Evolutionary conservation across 2,113 vertebrate species (phyloP).

Genomic region (Phycodurus eques): DNA sequence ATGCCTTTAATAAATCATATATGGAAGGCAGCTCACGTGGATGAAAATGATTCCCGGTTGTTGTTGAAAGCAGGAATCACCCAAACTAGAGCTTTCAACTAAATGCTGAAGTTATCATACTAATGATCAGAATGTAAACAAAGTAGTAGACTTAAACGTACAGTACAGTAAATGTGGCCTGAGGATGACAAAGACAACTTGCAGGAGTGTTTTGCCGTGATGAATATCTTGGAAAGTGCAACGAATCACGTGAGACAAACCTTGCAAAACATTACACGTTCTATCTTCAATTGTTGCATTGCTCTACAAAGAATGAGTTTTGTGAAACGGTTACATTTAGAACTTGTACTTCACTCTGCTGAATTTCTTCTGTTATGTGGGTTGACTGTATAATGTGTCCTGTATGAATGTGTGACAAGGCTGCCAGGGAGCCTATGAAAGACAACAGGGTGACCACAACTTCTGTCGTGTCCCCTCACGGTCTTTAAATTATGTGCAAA

Average conservation of each 20-base stretch:
- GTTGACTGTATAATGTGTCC: conserved; percentile 1
- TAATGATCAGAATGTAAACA: not conserved
- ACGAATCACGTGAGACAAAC: not conserved
- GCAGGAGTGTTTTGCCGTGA: not conserved
- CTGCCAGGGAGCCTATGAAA: conserved; percentile 32
- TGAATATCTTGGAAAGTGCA: not conserved
- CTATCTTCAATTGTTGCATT: not conserved
- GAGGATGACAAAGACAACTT: not conserved
- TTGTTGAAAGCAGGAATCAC: not conserved
- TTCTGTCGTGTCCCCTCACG: too few relatives aligned
- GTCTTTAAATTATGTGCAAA: too few relatives aligned
- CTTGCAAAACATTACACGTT: not conserved
- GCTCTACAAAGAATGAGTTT: not conserved
- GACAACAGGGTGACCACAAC: not conserved
- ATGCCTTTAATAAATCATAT: conserved; percentile 4
- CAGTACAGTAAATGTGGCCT: too few relatives aligned
- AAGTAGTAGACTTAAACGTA: not conserved
- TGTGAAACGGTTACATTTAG: conserved; percentile 27
- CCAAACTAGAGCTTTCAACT: not conserved
- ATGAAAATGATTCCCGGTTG: not conserved
- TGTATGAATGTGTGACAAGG: conserved; percentile 33
- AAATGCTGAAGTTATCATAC: not conserved
- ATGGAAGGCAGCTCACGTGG: not conserved
- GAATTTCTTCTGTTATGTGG: conserved; percentile 32
- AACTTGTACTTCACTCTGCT: conserved; percentile 18